Conservation (phyloP, 1,140 invertebrate genomes). For the Aporrectodea caliginosa region DNA sequence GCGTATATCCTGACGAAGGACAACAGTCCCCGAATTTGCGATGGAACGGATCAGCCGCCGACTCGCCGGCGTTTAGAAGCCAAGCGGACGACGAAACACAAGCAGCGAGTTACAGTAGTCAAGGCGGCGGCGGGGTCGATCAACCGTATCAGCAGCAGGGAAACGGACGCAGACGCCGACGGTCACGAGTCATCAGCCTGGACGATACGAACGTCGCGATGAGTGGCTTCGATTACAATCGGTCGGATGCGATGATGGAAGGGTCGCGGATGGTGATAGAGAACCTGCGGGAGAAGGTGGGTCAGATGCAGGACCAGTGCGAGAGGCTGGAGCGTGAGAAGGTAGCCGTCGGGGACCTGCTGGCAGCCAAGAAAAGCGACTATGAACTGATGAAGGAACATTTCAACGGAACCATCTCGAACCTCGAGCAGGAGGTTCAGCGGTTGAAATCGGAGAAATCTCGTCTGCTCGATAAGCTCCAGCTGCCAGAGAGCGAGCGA, state of each 20-base stretch:
- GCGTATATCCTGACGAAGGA: too few species aligned
- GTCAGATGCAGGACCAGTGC: constrained; percentile 19
- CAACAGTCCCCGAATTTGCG: too few species aligned
- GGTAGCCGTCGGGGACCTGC: constrained; percentile 21
- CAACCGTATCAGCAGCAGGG: not conserved
- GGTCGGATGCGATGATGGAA: constrained; percentile 32
- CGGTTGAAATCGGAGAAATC: constrained; percentile 23
- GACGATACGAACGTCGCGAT: not conserved
- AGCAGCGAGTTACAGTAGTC: not conserved
- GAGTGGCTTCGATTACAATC: constrained; percentile 9
- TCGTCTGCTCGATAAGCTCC: constrained; percentile 38
- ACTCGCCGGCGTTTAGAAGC: not conserved
- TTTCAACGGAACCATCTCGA: constrained; percentile 63
- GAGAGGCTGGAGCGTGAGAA: constrained; percentile 32
- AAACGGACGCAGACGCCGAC: not conserved
- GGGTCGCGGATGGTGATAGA: constrained; percentile 28
- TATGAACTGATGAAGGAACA: constrained; percentile 64
- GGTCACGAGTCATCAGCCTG: not conserved
- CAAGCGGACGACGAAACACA: not conserved
- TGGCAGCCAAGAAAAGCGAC: constrained; percentile 27
- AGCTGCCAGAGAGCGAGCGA: constrained; percentile 34
- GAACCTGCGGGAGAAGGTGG: constrained; percentile 27
- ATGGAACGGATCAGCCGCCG: not conserved
- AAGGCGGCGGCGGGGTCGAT: not conserved
- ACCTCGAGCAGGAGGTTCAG: constrained; percentile 28